phyloP scores from a whole-genome alignment of 37 sponge, comb jelly and placozoan species.

The Bolinopsis microptera region DNA sequence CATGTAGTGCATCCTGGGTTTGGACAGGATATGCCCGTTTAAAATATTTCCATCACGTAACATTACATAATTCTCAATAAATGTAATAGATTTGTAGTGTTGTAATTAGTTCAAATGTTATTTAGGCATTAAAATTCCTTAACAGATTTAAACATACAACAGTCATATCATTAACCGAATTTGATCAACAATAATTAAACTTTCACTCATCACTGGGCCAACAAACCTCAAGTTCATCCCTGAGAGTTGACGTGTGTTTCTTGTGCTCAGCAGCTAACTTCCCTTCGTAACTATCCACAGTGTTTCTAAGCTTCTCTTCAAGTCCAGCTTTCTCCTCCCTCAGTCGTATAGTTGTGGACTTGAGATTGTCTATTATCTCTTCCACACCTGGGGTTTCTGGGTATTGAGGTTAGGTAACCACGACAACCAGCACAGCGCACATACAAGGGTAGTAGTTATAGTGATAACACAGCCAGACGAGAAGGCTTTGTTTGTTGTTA shows the following conservation, averaged over 20 bases:
- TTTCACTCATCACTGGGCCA: too few species aligned
- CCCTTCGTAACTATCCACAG: constrained; percentile 1
- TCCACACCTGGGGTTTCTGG: constrained; percentile 9
- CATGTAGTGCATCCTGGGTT: too few species aligned
- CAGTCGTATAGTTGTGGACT: not conserved
- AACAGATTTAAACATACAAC: too few species aligned
- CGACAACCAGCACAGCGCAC: not conserved
- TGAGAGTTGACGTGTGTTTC: not conserved
- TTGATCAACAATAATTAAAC: too few species aligned
- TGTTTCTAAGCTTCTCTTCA: constrained; percentile 13
- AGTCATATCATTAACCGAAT: too few species aligned
- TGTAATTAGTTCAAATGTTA: too few species aligned
- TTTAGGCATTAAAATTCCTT: too few species aligned
- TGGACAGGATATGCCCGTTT: too few species aligned
- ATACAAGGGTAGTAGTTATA: not conserved
- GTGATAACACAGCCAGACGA: not conserved
- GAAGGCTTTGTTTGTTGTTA: not conserved
- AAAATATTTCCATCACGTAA: too few species aligned
- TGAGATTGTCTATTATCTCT: not conserved
- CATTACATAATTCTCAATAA: too few species aligned
- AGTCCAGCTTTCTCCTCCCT: not conserved
- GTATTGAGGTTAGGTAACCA: not conserved
- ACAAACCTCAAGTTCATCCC: constrained; percentile 4
- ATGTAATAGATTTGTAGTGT: too few species aligned
- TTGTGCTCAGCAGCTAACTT: constrained; percentile 1